Evolutionary conservation across 2,797 vertebrate genomes (phyloP), one percentile per base, ranked within the genome.

Genomic region (Intellagama lesueurii): DNA sequence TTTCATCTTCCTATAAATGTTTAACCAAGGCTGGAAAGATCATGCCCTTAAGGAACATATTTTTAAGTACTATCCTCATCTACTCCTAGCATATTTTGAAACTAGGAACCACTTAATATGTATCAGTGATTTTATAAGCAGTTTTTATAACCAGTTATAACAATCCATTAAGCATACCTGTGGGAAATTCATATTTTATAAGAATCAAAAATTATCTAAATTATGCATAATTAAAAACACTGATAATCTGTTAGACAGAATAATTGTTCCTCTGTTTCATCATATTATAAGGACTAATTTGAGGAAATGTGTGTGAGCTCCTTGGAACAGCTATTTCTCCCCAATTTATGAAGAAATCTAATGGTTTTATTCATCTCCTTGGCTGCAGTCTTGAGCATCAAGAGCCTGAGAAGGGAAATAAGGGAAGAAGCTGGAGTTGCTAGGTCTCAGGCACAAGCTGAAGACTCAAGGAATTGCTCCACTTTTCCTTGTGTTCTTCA

Each of bases 91-190:
- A 89, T 66, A 1, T 81, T 89, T 94, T 85, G 2, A 87, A 35
- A 64, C 91, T 69, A 83, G 82, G 90, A 94, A 66, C 7, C 81
- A 89, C 11, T 40, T 16, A 89, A 64, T 83, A 76, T 24, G 35
- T 84, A 24, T 84, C 72, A 92, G 90, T 91, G 87, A 49, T 83
- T 87, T 87, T 49, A 91, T 78, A 76, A 60, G 5, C 77, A 77
- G 60, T 47, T 90, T 86, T 32, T 91, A 73, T 72, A 87, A 64
- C 28, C 49, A 83, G 68, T 32, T 66, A 2, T 69, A 60, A 44
- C 17, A 85, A 14, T 49, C 86, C 73, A 3, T 77, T 83, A 69
- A 79, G 32, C 22, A n/a, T 35, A 72, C 73, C 81, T 44, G 32
- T 35, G 79, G 89, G 88, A 93, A 81, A 80, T 30, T 44, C 69